These are phyloP conservation scores for Polyommatus icarus DNA, from an alignment of 2,888 invertebrate genomes.

Conservation along the genomic window DNA sequence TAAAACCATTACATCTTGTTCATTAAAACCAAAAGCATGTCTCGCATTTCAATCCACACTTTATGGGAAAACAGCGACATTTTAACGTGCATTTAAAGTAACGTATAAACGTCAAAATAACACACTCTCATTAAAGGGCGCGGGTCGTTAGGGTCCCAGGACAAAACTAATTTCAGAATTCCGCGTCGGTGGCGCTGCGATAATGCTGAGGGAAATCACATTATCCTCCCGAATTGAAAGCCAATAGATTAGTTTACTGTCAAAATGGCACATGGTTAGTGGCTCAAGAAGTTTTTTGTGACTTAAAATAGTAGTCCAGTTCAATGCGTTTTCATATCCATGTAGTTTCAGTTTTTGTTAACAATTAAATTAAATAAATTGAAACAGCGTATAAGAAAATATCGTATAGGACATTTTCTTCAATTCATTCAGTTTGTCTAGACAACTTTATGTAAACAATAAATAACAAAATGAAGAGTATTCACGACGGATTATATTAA, in stretches of 20 bases:
- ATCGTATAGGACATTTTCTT: too few relatives aligned
- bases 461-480: too few relatives aligned
- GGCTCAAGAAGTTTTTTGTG: not conserved
- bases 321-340: too few relatives aligned
- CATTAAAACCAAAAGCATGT: not conserved
- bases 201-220: slow-evolving; percentile 11
- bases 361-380: too few relatives aligned
- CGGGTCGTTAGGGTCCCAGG: not conserved
- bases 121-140: slow-evolving; percentile 13
- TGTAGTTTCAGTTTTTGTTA: too few relatives aligned
- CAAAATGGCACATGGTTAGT: not conserved
- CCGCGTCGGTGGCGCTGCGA: not conserved
- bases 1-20: too few relatives aligned
- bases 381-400: too few relatives aligned
- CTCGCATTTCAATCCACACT: not conserved
- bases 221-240: not conserved
- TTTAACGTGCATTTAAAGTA: not conserved
- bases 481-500: too few relatives aligned
- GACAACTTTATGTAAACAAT: too few relatives aligned
- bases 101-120: slow-evolving; percentile 24
- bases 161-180: slow-evolving; percentile 29
- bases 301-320: not conserved
- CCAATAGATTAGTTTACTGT: slow-evolving; percentile 13
- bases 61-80: not conserved
- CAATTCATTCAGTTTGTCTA: too few relatives aligned